Conservation (phyloP, 2,797 vertebrate species). For the Manis pentadactyla region DNA sequence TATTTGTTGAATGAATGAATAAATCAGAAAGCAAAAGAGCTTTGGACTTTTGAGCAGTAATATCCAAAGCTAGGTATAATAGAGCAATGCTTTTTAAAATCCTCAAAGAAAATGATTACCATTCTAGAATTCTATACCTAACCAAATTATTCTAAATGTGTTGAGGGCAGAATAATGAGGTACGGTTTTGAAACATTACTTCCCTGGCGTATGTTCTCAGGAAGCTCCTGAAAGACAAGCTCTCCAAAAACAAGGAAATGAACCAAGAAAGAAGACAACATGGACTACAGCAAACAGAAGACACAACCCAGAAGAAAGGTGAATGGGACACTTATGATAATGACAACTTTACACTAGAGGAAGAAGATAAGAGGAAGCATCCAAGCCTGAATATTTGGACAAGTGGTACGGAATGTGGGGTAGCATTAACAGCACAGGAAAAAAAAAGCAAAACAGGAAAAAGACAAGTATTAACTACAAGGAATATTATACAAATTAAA, state of each 20-base stretch:
- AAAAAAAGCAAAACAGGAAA: neutral
- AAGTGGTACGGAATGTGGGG: neutral
- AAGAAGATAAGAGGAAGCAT: neutral
- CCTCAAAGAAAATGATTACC: neutral
- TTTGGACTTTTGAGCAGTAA: neutral
- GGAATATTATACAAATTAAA: neutral
- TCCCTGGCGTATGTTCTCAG: neutral
- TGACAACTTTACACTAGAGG: neutral
- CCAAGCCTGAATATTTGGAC: neutral
- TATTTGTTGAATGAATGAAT: neutral
- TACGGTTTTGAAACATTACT: neutral
- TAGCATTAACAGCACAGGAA: neutral
- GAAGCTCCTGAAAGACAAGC: neutral
- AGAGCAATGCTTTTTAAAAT: neutral
- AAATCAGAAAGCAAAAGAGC: conserved; percentile 41
- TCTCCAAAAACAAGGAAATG: neutral
- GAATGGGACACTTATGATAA: neutral
- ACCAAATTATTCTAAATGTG: neutral
- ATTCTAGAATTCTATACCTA: neutral
- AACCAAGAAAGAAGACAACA: neutral
- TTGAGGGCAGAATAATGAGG: neutral
- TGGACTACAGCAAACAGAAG: neutral
- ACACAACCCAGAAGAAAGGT: neutral
- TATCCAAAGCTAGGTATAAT: neutral
- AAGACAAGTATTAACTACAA: neutral